Evolutionary conservation across 2,797 vertebrate genomes (phyloP).

Genomic region (Psittacula echo): DNA sequence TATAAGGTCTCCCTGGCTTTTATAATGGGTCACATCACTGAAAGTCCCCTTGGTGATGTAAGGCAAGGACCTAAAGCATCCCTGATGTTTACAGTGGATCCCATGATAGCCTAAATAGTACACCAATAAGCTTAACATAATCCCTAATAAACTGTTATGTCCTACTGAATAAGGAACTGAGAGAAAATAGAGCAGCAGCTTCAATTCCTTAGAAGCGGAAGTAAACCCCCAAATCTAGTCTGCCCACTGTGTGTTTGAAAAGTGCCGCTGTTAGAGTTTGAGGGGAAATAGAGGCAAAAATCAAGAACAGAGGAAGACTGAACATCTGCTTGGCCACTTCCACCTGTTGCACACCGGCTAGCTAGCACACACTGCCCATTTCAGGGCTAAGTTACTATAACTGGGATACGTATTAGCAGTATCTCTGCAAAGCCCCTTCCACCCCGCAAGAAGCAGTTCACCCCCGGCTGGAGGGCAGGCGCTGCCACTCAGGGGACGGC

Average conservation of each 20-base stretch:
- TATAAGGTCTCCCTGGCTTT: not conserved
- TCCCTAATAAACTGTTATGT: not conserved
- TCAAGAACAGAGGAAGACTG: not conserved
- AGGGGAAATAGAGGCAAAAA: not conserved
- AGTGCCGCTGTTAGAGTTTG: not conserved
- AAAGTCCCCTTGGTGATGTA: not conserved
- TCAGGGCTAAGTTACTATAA: not conserved
- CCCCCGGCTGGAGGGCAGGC: accelerated
- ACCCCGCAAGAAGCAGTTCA: not conserved
- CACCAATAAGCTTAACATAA: not conserved
- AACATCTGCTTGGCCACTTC: not conserved
- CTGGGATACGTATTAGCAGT: not conserved
- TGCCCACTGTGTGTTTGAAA: not conserved
- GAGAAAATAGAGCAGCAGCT: not conserved
- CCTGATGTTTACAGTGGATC: not conserved
- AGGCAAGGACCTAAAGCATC: not conserved
- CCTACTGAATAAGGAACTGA: not conserved
- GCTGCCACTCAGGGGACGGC: not conserved
- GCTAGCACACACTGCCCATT: not conserved
- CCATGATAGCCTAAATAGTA: not conserved
- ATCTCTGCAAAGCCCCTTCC: slow-evolving; percentile 55
- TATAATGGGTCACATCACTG: not conserved
- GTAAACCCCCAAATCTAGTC: not conserved
- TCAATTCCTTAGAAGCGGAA: not conserved
- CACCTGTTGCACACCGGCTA: not conserved